These are phyloP conservation scores for Panagrolaimus sp. DNA, from an alignment of 1,140 invertebrate genomes.

Conservation along the genomic window DNA sequence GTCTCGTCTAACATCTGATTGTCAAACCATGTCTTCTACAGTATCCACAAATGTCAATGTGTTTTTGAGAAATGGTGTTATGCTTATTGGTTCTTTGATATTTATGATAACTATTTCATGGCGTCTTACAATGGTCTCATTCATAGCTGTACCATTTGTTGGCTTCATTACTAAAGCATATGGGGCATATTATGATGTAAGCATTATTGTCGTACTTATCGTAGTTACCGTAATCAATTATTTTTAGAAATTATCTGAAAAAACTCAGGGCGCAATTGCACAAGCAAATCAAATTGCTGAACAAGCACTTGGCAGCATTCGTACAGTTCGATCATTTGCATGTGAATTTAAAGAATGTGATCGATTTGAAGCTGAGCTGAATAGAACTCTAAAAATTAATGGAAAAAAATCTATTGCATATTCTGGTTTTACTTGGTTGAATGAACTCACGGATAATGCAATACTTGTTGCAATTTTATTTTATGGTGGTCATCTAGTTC, in stretches of 20 bases:
- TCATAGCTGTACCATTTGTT: constrained; percentile 59
- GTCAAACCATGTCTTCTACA: constrained; percentile 35
- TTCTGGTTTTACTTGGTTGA: constrained; percentile 44
- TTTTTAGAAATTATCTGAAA: constrained; percentile 38
- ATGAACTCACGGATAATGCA: constrained; percentile 41
- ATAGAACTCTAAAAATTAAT: constrained; percentile 21
- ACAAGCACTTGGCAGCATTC: constrained; percentile 39
- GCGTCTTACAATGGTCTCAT: constrained; percentile 58
- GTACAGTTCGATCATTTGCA: constrained; percentile 51
- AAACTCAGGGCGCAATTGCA: constrained; percentile 54
- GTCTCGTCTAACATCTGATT: constrained; percentile 45
- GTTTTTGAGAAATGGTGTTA: constrained; percentile 52
- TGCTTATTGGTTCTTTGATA: constrained; percentile 53
- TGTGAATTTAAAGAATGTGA: constrained; percentile 44
- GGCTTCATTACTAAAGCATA: constrained; percentile 59
- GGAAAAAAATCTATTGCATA: constrained; percentile 42
- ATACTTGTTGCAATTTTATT: constrained; percentile 43
- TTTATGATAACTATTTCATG: constrained; percentile 61
- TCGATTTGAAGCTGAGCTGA: constrained; percentile 28
- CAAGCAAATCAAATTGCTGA: constrained; percentile 58
- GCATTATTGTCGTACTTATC: constrained; percentile 1
- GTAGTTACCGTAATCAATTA: not conserved
- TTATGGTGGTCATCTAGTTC: constrained; percentile 48
- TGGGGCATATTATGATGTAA: constrained; percentile 57
- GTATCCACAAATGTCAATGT: constrained; percentile 47